phyloP scores from a whole-genome alignment of 2,797 vertebrate species.

The Pantherophis alleghaniensis region DNA sequence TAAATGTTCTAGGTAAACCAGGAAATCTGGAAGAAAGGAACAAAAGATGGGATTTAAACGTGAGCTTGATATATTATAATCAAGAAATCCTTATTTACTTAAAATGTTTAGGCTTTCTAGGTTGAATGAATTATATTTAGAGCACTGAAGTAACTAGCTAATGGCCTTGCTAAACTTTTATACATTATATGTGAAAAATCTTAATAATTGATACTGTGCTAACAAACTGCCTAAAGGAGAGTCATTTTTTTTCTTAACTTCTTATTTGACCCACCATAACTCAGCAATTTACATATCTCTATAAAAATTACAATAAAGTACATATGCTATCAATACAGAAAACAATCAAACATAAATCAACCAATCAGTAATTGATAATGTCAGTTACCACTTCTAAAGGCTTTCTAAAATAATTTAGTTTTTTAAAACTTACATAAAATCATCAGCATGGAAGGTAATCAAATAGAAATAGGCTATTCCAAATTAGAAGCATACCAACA shows the following conservation, averaged over 20 bases:
- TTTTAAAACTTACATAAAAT: not conserved
- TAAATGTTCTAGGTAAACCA: not conserved
- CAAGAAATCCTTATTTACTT: not conserved
- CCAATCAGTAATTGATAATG: not conserved
- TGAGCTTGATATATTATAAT: not conserved
- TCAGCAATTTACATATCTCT: not conserved
- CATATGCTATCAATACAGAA: not conserved
- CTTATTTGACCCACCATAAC: not conserved
- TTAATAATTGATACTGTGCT: not conserved
- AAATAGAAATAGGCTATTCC: not conserved
- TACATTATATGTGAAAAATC: not conserved
- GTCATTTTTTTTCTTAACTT: not conserved
- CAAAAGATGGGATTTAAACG: not conserved
- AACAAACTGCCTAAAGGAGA: not conserved
- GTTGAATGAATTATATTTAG: not conserved
- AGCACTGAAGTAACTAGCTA: not conserved
- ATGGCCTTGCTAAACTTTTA: not conserved
- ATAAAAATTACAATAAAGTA: not conserved
- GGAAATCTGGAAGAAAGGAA: not conserved
- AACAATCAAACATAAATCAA: not conserved
- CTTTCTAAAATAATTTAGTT: not conserved
- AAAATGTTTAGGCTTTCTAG: not conserved
- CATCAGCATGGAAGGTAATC: not conserved
- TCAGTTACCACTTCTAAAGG: not conserved
- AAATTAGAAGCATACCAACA: not conserved